Base-by-base conservation (phyloP, 2,113 vertebrate genomes). In the Carassius auratus region DNA sequence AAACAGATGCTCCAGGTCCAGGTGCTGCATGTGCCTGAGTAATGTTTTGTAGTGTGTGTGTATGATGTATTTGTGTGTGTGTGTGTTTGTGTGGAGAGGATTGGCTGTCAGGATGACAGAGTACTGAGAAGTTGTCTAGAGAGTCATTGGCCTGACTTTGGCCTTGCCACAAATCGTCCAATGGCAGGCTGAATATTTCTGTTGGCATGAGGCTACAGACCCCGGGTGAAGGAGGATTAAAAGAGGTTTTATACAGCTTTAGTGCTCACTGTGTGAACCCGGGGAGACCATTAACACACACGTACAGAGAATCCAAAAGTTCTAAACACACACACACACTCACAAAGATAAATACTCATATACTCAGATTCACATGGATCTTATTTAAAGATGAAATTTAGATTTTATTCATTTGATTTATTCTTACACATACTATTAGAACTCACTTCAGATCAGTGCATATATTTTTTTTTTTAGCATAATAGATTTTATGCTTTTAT, bases 161-260 rank as follows among this genome's bases (percentile, higher is more conserved):
- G 30, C 57, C 86, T 64, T 33, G 75, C 88, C 82, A 84, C 88
- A 81, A 84, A 71, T 55, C 69, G 45, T 83, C 75, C 74, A 85
- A 80, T 85, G 79, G 85, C 81, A 86, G 78, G 42, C 19, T 33
- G 79, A 80, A 64, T 93, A 88, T 91, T 92, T 91, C 82, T 88
- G 77, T 91, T 92, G 89, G 93, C 83, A 19, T 76, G 8, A 17
- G 4, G 57, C 64, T 82, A 38, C 76, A 75, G 52, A 38, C 84
- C 59, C 71, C 59, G 66, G 68, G 42, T 78, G 77, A 71, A 48
- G 83, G 83, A 88, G 76, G 83, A 88, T 86, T 88, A 90, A 85
- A 89, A 68, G 36, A 74, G 86, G 79, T 86, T 87, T 86, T 89
- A 86, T 71, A 81, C 83, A 87, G 83, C 88, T 69, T 89, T 78